Evolutionary conservation across 2,888 invertebrate species (phyloP).

Genomic region (Cryptophagus acutangulus): DNA sequence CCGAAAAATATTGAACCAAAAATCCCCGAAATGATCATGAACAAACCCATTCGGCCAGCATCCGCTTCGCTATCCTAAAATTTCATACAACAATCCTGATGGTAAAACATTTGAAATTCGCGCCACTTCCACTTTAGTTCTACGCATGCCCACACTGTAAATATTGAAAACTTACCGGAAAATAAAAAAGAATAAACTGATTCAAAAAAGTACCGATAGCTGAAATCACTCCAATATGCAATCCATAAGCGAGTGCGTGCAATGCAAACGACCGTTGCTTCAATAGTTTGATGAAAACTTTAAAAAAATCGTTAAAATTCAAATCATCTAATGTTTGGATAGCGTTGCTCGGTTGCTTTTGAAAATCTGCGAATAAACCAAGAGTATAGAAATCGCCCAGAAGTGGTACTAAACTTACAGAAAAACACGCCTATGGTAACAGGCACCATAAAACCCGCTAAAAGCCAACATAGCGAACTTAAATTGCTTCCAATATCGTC

Average conservation of each 20-base stretch:
- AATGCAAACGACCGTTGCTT: slow-evolving; percentile 69
- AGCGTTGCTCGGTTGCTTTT: slow-evolving; percentile 53
- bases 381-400: no score
- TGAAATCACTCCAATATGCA: slow-evolving; percentile 94
- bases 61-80: slow-evolving; percentile 59
- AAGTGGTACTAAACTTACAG: slow-evolving; percentile 18
- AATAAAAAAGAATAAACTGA: slow-evolving; percentile 75
- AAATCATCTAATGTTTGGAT: slow-evolving; percentile 51
- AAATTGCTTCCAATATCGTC: slow-evolving; percentile 43
- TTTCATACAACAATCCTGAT: neutral
- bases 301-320: slow-evolving; percentile 50
- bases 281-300: slow-evolving; percentile 66
- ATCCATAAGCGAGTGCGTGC: slow-evolving; percentile 78
- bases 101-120: no score
- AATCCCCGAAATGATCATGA: slow-evolving; percentile 86
- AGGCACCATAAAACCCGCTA: slow-evolving; percentile 53
- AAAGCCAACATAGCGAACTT: slow-evolving; percentile 51
- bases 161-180: slow-evolving; percentile 54
- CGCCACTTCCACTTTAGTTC: no score
- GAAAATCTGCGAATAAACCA: no score
- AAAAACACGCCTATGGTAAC: slow-evolving; percentile 17
- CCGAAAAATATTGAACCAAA: slow-evolving; percentile 84
- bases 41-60: slow-evolving; percentile 82
- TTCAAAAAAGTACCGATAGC: slow-evolving; percentile 91
- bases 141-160: no score